phyloP scores from a whole-genome alignment of 2,888 invertebrate genomes.

The Eudasyphora cyanicolor region DNA sequence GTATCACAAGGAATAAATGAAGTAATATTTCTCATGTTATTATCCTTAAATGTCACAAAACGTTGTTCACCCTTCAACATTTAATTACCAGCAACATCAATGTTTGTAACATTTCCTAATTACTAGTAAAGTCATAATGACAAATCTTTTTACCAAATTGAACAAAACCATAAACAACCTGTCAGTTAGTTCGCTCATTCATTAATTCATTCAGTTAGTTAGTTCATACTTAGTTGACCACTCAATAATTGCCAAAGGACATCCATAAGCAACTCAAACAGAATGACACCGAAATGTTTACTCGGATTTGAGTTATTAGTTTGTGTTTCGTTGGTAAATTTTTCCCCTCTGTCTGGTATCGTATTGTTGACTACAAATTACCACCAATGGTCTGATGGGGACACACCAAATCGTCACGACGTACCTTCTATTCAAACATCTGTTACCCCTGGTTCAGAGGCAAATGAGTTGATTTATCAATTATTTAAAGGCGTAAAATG shows the following conservation, averaged over 20 bases:
- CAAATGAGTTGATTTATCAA: conserved; percentile 60
- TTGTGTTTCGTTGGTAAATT: background rate
- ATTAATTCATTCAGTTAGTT: too few relatives aligned
- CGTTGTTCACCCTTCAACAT: too few relatives aligned
- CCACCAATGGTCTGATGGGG: background rate
- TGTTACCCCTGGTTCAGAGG: conserved; percentile 26
- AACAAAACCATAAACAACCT: background rate
- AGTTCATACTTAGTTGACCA: background rate
- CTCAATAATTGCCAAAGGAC: background rate
- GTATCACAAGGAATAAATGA: too few relatives aligned
- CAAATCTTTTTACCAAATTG: background rate
- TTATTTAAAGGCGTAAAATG: conserved; percentile 38
- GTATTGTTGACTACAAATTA: background rate
- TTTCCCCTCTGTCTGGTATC: too few relatives aligned
- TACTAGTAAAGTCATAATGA: background rate
- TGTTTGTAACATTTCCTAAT: background rate
- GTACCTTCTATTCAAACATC: background rate
- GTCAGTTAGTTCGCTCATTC: too few relatives aligned
- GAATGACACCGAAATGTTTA: background rate
- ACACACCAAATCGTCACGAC: background rate
- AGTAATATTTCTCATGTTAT: too few relatives aligned
- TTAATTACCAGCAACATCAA: too few relatives aligned
- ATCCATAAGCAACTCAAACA: background rate
- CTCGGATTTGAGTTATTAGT: background rate
- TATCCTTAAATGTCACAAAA: too few relatives aligned